phyloP scores from a whole-genome alignment of 2,888 invertebrate genomes.

The Meloe dianella region DNA sequence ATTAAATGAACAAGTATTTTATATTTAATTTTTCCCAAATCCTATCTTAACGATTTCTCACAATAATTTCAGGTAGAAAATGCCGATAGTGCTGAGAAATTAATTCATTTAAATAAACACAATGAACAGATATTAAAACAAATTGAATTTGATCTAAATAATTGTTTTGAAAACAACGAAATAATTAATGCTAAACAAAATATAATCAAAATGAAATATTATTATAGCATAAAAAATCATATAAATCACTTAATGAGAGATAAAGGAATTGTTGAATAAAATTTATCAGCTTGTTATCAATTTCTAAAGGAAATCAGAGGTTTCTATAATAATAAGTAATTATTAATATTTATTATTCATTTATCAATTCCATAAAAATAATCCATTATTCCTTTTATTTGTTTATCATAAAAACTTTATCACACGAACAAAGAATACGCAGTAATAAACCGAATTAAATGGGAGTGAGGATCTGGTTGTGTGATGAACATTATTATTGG shows the following conservation, averaged over 20 bases:
- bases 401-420: too few species aligned
- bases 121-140: slow-evolving; percentile 64
- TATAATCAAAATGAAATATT: slow-evolving; percentile 84
- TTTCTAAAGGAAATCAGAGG: neutral
- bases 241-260: slow-evolving; percentile 70
- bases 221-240: slow-evolving; percentile 77
- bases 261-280: slow-evolving; percentile 64
- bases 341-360: too few species aligned
- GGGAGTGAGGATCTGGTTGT: neutral
- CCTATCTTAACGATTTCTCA: too few species aligned
- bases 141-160: slow-evolving; percentile 66
- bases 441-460: neutral
- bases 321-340: neutral
- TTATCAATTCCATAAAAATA: too few species aligned
- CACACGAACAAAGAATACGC: neutral
- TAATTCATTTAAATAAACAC: slow-evolving; percentile 65
- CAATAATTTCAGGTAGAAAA: slow-evolving; percentile 65
- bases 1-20: slow-evolving; percentile 84
- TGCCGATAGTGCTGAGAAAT: slow-evolving; percentile 65
- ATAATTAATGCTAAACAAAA: slow-evolving; percentile 69
- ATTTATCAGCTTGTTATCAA: neutral
- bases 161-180: slow-evolving; percentile 70
- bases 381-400: too few species aligned
- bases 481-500: too few species aligned
- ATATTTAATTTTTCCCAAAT: too few species aligned